Conservation (phyloP, 2,888 invertebrate genomes). For the Xanthia icteritia region DNA sequence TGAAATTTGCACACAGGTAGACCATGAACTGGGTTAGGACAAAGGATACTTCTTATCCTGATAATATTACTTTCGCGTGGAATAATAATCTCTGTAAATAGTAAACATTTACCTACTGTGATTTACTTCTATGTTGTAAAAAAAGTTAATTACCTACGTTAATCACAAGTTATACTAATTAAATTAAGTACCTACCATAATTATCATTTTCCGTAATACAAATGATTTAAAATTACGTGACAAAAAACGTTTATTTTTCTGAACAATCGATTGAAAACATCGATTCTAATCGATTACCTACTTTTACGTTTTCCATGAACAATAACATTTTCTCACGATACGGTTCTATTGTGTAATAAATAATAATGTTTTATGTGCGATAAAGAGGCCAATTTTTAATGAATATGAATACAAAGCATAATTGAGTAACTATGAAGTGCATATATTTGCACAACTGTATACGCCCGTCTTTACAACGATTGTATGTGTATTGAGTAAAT, state of each 20-base stretch:
- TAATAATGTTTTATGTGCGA: constrained; percentile 7
- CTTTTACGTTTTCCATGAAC: constrained; percentile 21
- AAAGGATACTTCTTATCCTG: too few relatives aligned
- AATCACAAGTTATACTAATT: neutral
- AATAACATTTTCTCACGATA: constrained; percentile 44
- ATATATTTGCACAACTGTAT: constrained; percentile 43
- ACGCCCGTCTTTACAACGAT: neutral
- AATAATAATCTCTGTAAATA: too few relatives aligned
- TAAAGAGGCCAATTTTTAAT: constrained; percentile 12
- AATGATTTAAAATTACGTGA: constrained; percentile 13
- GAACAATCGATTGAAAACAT: neutral
- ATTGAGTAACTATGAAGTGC: constrained; percentile 37
- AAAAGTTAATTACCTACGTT: constrained; percentile 4
- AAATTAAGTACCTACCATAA: neutral
- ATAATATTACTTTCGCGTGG: too few relatives aligned
- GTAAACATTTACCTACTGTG: neutral
- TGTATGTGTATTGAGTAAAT: constrained; percentile 7
- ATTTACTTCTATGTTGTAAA: constrained; percentile 4
- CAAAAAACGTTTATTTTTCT: neutral
- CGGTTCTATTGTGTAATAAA: constrained; percentile 15
- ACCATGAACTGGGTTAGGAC: too few relatives aligned
- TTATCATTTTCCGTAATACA: constrained; percentile 9
- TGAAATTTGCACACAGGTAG: too few relatives aligned
- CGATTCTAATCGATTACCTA: constrained; percentile 14
- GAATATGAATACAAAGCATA: constrained; percentile 25